Evolutionary conservation across 2,113 vertebrate genomes (phyloP).

Genomic region (Toxotes chatareus): DNA sequence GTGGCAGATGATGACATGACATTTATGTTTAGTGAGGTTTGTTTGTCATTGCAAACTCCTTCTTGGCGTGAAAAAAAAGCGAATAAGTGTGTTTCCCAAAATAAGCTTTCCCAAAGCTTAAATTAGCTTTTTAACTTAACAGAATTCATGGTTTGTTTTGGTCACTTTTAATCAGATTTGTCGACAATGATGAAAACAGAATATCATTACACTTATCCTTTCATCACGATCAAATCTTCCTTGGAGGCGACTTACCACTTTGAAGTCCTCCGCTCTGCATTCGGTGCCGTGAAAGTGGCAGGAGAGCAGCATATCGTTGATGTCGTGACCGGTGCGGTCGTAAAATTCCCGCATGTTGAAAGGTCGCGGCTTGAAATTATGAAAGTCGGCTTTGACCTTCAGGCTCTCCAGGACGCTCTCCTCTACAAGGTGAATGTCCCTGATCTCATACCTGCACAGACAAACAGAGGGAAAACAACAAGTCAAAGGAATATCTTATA

Average conservation of each 20-base stretch:
- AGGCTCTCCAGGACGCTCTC: constrained; percentile 95
- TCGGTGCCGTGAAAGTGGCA: constrained; percentile 93
- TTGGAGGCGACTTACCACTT: constrained; percentile 89
- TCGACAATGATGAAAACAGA: neutral
- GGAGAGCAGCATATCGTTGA: constrained; percentile 94
- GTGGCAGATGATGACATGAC: too few species aligned
- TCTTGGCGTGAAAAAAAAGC: too few species aligned
- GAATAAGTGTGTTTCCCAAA: too few species aligned
- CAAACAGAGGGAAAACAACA: constrained; percentile 11
- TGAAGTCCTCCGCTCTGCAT: constrained; percentile 94
- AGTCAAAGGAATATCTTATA: constrained; percentile 12
- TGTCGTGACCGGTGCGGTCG: constrained; percentile 95
- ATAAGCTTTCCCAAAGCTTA: too few species aligned
- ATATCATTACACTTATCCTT: neutral
- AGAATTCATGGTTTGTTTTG: neutral
- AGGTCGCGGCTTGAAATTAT: constrained; percentile 95
- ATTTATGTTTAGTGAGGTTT: too few species aligned
- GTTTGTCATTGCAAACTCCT: too few species aligned
- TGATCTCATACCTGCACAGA: constrained; percentile 92
- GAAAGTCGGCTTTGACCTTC: constrained; percentile 95
- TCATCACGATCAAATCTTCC: constrained; percentile 1
- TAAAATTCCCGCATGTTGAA: constrained; percentile 99
- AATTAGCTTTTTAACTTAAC: too few species aligned
- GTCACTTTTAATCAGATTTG: neutral
- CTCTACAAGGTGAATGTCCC: constrained; percentile 94